Percentiles rank a stretch among this genome's conserved stretches.
These are phyloP conservation scores for Pachliopta kotzebuea DNA, from an alignment of 2,888 invertebrate species.

Conservation along the genomic window DNA sequence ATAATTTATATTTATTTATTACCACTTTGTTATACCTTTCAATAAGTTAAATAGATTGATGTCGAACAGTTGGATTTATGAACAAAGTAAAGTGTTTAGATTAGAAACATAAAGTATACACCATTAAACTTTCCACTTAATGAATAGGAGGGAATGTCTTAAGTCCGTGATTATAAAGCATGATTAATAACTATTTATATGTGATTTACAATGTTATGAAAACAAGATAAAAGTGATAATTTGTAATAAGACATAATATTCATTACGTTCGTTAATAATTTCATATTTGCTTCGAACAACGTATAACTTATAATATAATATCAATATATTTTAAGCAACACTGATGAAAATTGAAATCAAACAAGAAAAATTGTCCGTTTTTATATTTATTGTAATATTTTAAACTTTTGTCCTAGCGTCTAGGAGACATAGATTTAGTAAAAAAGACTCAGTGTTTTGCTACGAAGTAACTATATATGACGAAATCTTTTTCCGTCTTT, in stretches of 20 bases:
- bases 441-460: neutral
- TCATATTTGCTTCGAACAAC: too few relatives aligned
- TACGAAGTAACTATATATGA: neutral
- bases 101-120: constrained; percentile 1
- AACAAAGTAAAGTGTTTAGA: constrained; percentile 3
- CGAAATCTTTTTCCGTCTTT: constrained; percentile 5
- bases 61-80: neutral
- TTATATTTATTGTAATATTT: too few relatives aligned
- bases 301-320: too few relatives aligned
- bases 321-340: too few relatives aligned
- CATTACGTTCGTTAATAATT: too few relatives aligned
- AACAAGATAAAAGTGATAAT: neutral
- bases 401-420: too few relatives aligned
- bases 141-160: neutral
- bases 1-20: neutral
- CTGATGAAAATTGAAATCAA: too few relatives aligned
- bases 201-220: neutral
- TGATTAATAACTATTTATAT: neutral
- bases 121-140: constrained; percentile 21
- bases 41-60: neutral
- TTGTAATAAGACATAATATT: neutral
- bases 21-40: neutral
- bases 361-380: too few relatives aligned
- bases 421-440: too few relatives aligned
- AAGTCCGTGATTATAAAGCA: neutral